Evolutionary conservation across 2,888 invertebrate genomes (phyloP).

Genomic region (Tiphia femorata): DNA sequence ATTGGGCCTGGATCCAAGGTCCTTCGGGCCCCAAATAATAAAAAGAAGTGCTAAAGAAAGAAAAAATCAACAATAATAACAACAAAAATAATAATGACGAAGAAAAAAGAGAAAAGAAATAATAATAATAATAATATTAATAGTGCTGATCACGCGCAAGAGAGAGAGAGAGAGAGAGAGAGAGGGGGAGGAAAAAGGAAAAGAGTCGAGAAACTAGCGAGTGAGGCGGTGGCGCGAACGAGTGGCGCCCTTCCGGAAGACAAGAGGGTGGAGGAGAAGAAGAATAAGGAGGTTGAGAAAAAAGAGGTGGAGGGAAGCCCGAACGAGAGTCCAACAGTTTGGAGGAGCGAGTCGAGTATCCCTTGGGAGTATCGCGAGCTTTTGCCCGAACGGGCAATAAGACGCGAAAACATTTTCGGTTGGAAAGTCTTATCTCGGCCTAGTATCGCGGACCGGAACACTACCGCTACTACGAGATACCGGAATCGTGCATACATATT

Average conservation of each 20-base stretch:
- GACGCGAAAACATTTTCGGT: constrained; percentile 23
- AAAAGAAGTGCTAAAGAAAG: too few relatives aligned
- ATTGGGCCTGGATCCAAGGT: too few relatives aligned
- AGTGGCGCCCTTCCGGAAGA: too few relatives aligned
- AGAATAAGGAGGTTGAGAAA: not conserved
- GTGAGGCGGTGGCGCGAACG: not conserved
- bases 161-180: too few relatives aligned
- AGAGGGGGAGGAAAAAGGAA: not conserved
- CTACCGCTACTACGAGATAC: constrained; percentile 22
- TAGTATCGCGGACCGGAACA: constrained; percentile 21
- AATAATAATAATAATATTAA: too few relatives aligned
- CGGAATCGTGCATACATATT: constrained; percentile 29
- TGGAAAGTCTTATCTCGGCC: constrained; percentile 27
- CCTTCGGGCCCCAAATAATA: too few relatives aligned
- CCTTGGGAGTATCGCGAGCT: constrained; percentile 12
- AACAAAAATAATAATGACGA: too few relatives aligned
- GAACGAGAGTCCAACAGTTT: not conserved
- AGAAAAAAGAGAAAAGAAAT: too few relatives aligned
- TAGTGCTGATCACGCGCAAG: too few relatives aligned
- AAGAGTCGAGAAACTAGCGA: not conserved
- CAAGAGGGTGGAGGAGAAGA: not conserved
- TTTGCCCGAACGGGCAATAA: constrained; percentile 17
- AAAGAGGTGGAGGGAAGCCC: not conserved
- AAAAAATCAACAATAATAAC: too few relatives aligned
- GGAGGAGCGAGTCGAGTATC: constrained; percentile 8